phyloP scores from a whole-genome alignment of 2,888 invertebrate species.

The Spilarctia lutea region DNA sequence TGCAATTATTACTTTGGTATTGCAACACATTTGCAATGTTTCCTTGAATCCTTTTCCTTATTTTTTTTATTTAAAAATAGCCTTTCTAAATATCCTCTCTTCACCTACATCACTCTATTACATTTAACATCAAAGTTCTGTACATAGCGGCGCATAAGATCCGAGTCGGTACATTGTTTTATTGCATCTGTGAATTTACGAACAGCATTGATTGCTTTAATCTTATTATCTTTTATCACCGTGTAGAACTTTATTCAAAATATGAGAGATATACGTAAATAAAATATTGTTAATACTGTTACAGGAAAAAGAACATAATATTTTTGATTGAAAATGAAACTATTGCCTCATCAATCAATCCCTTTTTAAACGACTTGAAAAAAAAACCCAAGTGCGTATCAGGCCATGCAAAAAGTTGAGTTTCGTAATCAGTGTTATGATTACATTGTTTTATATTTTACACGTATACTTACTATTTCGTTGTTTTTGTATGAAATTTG shows the following conservation, averaged over 20 bases:
- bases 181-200: conserved; percentile 9
- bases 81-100: neutral
- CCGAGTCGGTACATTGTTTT: conserved; percentile 2
- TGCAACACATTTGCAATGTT: conserved; percentile 2
- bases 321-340: no score
- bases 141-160: neutral
- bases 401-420: no score
- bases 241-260: neutral
- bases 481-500: no score
- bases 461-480: no score
- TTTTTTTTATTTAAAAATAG: neutral
- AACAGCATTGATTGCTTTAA: conserved; percentile 6
- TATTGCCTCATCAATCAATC: no score
- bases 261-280: neutral
- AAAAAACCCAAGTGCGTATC: no score
- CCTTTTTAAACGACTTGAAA: no score
- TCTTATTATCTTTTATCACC: neutral
- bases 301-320: neutral
- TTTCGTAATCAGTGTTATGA: no score
- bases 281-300: neutral
- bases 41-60: neutral
- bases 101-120: neutral
- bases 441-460: no score
- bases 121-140: neutral
- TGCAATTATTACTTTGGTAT: neutral